phyloP scores from a whole-genome alignment of 2,797 vertebrate genomes.

The Ateles fusciceps region DNA sequence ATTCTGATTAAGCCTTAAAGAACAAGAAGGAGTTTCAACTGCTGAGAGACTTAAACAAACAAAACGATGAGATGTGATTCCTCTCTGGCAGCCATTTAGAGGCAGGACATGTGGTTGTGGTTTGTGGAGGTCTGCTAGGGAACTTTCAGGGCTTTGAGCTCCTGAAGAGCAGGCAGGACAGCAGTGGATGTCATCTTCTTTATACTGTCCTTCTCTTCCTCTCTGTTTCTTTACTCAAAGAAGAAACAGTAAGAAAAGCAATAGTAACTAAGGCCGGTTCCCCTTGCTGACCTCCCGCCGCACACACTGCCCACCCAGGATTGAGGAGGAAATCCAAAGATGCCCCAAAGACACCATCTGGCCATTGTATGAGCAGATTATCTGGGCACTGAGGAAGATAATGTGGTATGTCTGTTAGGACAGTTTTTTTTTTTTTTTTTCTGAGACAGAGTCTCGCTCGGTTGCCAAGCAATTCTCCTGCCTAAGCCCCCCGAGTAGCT shows the following conservation, averaged over 20 bases:
- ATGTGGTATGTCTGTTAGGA: not conserved
- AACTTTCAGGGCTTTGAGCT: not conserved
- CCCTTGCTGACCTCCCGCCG: not conserved
- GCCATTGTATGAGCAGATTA: not conserved
- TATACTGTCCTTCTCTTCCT: not conserved
- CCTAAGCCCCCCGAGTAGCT: too few species aligned
- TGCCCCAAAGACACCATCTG: not conserved
- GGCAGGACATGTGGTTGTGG: not conserved
- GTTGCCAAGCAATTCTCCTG: too few species aligned
- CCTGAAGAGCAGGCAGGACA: not conserved
- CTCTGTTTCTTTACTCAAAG: not conserved
- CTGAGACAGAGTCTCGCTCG: too few species aligned
- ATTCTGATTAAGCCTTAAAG: slow-evolving; percentile 46
- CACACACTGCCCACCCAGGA: not conserved
- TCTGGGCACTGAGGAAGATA: not conserved
- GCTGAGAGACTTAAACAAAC: not conserved
- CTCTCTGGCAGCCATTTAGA: not conserved
- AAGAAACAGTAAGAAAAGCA: not conserved
- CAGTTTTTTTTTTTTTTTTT: not conserved
- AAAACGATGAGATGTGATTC: not conserved
- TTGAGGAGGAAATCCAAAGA: not conserved
- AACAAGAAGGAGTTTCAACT: slow-evolving; percentile 44
- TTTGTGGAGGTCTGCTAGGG: not conserved
- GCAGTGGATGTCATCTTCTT: not conserved
- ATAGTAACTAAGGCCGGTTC: not conserved